A percentile compares a stretch with the other conserved stretches of the same genome.
These are phyloP conservation scores for Pteria penguin DNA, from an alignment of 2,888 invertebrate species.

Conservation along the genomic window DNA sequence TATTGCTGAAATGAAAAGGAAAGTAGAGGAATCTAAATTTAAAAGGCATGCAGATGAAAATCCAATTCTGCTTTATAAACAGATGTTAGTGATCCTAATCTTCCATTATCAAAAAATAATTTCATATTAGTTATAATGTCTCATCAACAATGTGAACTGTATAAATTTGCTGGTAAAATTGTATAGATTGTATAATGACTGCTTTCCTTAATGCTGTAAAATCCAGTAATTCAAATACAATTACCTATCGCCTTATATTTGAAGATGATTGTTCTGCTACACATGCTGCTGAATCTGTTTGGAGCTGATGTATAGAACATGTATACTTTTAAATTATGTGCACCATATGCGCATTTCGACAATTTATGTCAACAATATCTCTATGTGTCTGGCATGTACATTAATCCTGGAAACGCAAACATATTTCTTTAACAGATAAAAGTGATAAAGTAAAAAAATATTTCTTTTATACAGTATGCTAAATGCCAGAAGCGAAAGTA, in stretches of 20 bases:
- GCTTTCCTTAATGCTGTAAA: slow-evolving; percentile 12
- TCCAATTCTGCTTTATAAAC: slow-evolving; percentile 6
- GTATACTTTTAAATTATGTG: too few species aligned
- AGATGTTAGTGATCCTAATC: not conserved
- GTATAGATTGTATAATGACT: not conserved
- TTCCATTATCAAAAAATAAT: not conserved
- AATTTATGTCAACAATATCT: slow-evolving; percentile 19
- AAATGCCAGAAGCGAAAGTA: not conserved
- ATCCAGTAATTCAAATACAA: not conserved
- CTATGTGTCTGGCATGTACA: not conserved
- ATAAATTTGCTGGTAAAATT: slow-evolving; percentile 2
- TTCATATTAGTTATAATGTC: slow-evolving; percentile 9
- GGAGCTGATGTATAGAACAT: not conserved
- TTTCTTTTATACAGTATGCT: not conserved
- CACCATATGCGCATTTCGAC: too few species aligned
- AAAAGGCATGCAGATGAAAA: not conserved
- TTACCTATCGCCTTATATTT: not conserved
- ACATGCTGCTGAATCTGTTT: slow-evolving; percentile 8
- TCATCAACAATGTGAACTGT: not conserved
- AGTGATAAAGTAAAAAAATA: not conserved
- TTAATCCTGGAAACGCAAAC: not conserved
- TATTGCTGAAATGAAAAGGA: slow-evolving; percentile 2
- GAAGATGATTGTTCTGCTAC: slow-evolving; percentile 12
- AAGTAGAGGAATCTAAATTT: not conserved
- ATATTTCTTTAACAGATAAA: not conserved